Evolutionary conservation across 53 echinoderm and acorn worm genomes (phyloP).

Genomic region (Mesocentrotus franciscanus): DNA sequence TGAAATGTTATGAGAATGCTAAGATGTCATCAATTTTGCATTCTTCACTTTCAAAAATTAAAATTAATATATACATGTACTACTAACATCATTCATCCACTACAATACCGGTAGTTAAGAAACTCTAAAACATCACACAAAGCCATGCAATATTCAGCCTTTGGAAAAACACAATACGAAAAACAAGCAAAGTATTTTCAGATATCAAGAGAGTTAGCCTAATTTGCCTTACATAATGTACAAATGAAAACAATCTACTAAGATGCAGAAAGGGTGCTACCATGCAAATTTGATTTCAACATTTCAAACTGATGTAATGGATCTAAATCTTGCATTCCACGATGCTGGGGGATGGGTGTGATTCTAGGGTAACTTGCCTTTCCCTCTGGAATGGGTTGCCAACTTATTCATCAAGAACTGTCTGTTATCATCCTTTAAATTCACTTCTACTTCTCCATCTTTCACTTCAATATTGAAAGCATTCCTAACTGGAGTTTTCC

Average conservation of each 20-base stretch:
- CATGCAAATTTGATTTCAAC: background rate
- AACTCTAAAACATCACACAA: background rate
- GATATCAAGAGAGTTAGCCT: background rate
- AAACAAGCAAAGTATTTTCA: background rate
- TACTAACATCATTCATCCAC: background rate
- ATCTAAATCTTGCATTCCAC: background rate
- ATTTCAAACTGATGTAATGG: background rate
- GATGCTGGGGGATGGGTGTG: slow-evolving; percentile 21
- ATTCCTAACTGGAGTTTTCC: slow-evolving; percentile 4
- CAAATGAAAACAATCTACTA: background rate
- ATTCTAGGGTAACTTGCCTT: slow-evolving; percentile 58
- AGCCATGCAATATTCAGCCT: slow-evolving; percentile 47
- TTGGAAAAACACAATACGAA: background rate
- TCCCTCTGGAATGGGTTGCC: slow-evolving; percentile 34
- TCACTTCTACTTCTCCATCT: slow-evolving; percentile 36
- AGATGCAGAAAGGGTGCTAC: background rate
- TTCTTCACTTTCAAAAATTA: background rate
- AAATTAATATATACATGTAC: background rate
- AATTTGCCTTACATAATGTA: background rate
- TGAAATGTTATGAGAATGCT: background rate
- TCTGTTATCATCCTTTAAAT: slow-evolving; percentile 25
- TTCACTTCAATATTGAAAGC: slow-evolving; percentile 27
- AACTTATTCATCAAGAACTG: slow-evolving; percentile 64
- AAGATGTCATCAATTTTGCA: background rate
- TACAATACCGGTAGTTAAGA: background rate